Conservation (phyloP, 1,140 invertebrate genomes). For the Rhopalosiphum maidis region DNA sequence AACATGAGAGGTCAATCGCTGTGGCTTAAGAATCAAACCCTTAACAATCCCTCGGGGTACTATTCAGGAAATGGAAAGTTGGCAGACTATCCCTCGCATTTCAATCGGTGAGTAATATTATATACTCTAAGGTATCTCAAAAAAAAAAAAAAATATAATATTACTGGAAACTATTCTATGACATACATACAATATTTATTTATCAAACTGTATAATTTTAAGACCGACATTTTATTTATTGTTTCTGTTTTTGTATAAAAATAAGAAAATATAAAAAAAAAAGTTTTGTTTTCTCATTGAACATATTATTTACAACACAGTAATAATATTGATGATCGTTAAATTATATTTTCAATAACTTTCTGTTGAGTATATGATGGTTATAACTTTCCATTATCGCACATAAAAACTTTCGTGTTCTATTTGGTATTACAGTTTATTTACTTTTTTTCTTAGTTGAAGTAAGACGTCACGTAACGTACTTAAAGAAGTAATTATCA, state of each 20-base stretch:
- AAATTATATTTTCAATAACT: not conserved
- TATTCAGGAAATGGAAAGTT: not conserved
- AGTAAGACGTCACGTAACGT: not conserved
- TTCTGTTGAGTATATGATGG: not conserved
- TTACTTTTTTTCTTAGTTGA: not conserved
- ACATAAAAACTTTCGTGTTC: not conserved
- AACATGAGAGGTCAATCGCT: not conserved
- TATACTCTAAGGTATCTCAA: not conserved
- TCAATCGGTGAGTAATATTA: slow-evolving; percentile 12
- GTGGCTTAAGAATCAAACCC: not conserved
- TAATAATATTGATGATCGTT: not conserved
- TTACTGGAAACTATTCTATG: not conserved
- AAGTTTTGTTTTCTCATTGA: not conserved
- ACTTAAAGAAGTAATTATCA: not conserved
- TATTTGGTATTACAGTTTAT: not conserved
- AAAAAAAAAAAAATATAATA: not conserved
- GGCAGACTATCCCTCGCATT: not conserved
- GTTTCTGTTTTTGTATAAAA: not conserved
- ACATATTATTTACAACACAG: not conserved
- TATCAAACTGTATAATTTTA: not conserved
- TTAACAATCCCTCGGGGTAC: slow-evolving; percentile 18
- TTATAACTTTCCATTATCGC: not conserved
- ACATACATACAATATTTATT: not conserved
- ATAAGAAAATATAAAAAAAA: not conserved
- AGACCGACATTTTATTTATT: not conserved